Evolutionary conservation across 1,140 invertebrate species (phyloP), one percentile per base, ranked within the genome.

Genomic region (Polypedilum vanderplanki): DNA sequence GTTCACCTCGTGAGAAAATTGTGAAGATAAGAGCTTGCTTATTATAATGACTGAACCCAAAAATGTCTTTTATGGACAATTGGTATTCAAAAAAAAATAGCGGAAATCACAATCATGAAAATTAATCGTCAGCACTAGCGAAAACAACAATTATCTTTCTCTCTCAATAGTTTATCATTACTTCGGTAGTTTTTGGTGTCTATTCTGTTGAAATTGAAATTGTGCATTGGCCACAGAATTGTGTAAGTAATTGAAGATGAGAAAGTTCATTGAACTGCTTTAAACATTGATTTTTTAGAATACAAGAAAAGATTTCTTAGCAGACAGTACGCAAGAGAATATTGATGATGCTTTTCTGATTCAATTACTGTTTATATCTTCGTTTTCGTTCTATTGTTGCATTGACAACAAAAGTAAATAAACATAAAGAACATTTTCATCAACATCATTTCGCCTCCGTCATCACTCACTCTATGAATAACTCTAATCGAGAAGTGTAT

Each of bases 181-280:
- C 2, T n/a, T 33, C 24, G 24, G 24, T 33, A 33, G 5, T 33
- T 33, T 33, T 5, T 33, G 24, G 24, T 33, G 24, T 33, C 5
- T 33, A 33, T 33, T 33, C 2, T 33, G 24, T 33, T 33, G 24
- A 33, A 33, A 33, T 33, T 33, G 24, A 33, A 33, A 33, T 33
- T 33, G 24, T 33, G 24, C 46, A 57, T n/a, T 4, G 15, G 41
- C 41, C 41, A 46, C 41, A 57, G 46, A 57, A 57, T 33, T 33
- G 24, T 57, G 46, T n/a, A 57, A 57, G n/a, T 12, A n/a, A n/a
- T 10, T 46, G 46, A 57, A 57, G 24, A 57, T 57, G 46, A 57
- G n/a, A 57, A 57, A 57, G 46, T 57, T 57, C 46, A 57, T 57
- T 57, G 46, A 57, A 57, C 46, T 57, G 46, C 46, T 15, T 57